Evolutionary conservation across 1,140 invertebrate genomes (phyloP).

Genomic region (Conopomorpha cramerella): DNA sequence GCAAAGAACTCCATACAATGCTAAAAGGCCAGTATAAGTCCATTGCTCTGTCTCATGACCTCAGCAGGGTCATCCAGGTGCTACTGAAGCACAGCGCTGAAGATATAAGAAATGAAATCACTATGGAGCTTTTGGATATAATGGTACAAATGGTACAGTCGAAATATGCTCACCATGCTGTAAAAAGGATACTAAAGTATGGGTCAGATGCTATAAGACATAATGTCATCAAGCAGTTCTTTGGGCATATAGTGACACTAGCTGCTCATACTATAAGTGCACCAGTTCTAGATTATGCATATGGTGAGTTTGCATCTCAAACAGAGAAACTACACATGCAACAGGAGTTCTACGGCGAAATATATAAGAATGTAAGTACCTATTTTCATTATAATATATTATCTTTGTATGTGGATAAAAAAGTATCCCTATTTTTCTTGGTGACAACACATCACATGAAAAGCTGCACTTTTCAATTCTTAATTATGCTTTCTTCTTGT

Average conservation of each 20-base stretch:
- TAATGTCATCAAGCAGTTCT: slow-evolving; percentile 72
- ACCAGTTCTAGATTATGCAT: slow-evolving; percentile 69
- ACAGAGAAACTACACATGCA: slow-evolving; percentile 68
- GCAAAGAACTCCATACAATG: slow-evolving; percentile 72
- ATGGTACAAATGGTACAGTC: slow-evolving; percentile 77
- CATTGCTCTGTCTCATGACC: slow-evolving; percentile 85
- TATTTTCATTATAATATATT: no score
- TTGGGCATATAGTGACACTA: slow-evolving; percentile 78
- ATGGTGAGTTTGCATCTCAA: slow-evolving; percentile 65
- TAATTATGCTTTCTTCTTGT: no score
- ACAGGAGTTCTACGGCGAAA: slow-evolving; percentile 80
- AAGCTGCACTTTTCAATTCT: no score
- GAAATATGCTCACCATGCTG: slow-evolving; percentile 86
- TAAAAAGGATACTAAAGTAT: slow-evolving; percentile 82
- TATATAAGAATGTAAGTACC: slow-evolving; percentile 66
- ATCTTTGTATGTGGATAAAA: no score
- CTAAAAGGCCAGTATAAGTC: slow-evolving; percentile 74
- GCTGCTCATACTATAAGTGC: slow-evolving; percentile 74
- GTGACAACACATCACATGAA: no score
- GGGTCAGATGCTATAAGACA: slow-evolving; percentile 71
- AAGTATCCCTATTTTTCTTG: no score
- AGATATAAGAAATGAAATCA: slow-evolving; percentile 71
- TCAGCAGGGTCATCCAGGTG: slow-evolving; percentile 87
- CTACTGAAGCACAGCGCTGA: slow-evolving; percentile 75
- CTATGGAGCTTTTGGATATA: slow-evolving; percentile 73